A percentile compares a stretch with the other conserved stretches of the same genome.
phyloP scores from a whole-genome alignment of 2,797 vertebrate species.

The Lepilemur ruficaudatus region DNA sequence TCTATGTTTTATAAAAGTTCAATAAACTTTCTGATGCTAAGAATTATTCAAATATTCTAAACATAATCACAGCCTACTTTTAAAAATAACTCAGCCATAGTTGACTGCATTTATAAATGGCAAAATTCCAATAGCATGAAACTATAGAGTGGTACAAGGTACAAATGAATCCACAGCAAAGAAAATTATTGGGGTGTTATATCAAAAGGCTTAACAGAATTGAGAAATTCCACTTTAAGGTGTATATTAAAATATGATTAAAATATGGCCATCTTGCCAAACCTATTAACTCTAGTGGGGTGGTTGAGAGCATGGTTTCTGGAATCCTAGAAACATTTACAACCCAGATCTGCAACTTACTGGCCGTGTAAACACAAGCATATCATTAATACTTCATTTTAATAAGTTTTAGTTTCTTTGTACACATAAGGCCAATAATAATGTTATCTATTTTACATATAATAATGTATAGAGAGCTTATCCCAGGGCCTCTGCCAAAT shows the following conservation, averaged over 20 bases:
- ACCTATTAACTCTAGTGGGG: background rate
- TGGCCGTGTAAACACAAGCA: background rate
- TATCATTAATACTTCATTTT: background rate
- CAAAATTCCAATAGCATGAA: background rate
- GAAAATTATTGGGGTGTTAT: background rate
- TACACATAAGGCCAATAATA: background rate
- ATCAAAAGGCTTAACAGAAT: background rate
- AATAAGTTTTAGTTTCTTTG: background rate
- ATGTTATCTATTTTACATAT: background rate
- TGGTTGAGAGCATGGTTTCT: background rate
- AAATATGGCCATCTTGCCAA: background rate
- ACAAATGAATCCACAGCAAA: background rate
- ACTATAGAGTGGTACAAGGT: background rate
- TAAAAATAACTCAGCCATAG: background rate
- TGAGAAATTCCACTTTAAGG: background rate
- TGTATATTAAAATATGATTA: background rate
- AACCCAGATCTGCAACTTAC: background rate
- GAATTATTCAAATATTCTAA: conserved; percentile 4
- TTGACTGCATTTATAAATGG: background rate
- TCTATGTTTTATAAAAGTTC: background rate
- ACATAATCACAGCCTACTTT: background rate
- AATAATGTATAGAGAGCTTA: background rate
- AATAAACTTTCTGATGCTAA: background rate
- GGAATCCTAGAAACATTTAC: background rate
- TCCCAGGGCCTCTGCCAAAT: background rate